A percentile compares a stretch with the other conserved stretches of the same genome.
Evolutionary conservation across 2,888 invertebrate species (phyloP).

Genomic region (Leucoptera coffeella): DNA sequence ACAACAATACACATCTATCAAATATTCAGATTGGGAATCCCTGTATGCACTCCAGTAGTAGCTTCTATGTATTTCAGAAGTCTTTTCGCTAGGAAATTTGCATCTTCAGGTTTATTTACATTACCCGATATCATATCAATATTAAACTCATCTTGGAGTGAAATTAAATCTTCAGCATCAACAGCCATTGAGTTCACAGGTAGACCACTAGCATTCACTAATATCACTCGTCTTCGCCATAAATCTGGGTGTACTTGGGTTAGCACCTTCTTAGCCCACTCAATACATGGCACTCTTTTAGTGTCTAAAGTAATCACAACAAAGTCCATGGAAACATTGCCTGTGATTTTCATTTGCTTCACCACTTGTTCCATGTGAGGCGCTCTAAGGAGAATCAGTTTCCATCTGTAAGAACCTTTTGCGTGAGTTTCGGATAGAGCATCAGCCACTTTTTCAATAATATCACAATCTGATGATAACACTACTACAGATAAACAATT

Average conservation of each 20-base stretch:
- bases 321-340: slow-evolving; percentile 31
- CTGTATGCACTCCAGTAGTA: slow-evolving; percentile 29
- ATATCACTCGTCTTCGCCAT: slow-evolving; percentile 23
- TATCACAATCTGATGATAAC: slow-evolving; percentile 25
- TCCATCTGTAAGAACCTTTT: slow-evolving; percentile 27
- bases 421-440: slow-evolving; percentile 24
- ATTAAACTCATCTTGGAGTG: slow-evolving; percentile 21
- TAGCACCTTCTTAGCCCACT: slow-evolving; percentile 28
- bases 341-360: slow-evolving; percentile 19
- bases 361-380: slow-evolving; percentile 23
- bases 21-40: slow-evolving; percentile 36
- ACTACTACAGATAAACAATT: slow-evolving; percentile 28
- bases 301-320: slow-evolving; percentile 32
- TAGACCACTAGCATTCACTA: slow-evolving; percentile 32
- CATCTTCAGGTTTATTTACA: slow-evolving; percentile 19
- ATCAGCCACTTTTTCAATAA: slow-evolving; percentile 27
- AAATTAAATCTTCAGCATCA: slow-evolving; percentile 22
- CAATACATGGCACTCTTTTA: slow-evolving; percentile 26
- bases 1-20: slow-evolving; percentile 11
- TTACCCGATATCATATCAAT: slow-evolving; percentile 31
- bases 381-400: slow-evolving; percentile 23
- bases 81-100: slow-evolving; percentile 20
- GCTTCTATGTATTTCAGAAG: slow-evolving; percentile 33
- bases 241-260: slow-evolving; percentile 33
- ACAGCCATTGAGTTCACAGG: slow-evolving; percentile 33